Conservation (phyloP, 2,888 invertebrate genomes). For the Apocheima hispidaria region DNA sequence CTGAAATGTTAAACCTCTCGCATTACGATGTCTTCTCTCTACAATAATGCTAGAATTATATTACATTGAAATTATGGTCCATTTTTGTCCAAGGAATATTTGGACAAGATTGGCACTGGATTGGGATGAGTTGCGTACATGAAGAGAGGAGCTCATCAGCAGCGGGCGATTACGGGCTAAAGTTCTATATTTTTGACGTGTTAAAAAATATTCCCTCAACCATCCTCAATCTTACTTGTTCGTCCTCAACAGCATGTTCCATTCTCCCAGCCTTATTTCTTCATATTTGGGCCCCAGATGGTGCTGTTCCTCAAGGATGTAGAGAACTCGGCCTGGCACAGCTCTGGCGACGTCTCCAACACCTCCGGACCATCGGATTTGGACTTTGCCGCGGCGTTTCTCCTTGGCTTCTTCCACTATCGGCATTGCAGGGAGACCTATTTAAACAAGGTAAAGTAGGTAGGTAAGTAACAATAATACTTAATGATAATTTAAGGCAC, state of each 20-base stretch:
- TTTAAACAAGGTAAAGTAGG: not conserved
- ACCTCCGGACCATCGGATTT: slow-evolving; percentile 78
- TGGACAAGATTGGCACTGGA: too few relatives aligned
- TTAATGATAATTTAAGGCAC: too few relatives aligned
- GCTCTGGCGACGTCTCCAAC: slow-evolving; percentile 77
- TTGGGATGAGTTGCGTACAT: too few relatives aligned
- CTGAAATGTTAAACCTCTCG: too few relatives aligned
- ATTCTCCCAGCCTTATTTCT: slow-evolving; percentile 87
- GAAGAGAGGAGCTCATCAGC: too few relatives aligned
- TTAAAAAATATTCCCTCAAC: not conserved
- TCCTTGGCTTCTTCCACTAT: slow-evolving; percentile 86
- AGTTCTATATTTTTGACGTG: too few relatives aligned
- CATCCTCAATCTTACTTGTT: slow-evolving; percentile 70
- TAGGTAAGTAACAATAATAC: too few relatives aligned
- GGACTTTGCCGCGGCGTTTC: slow-evolving; percentile 74
- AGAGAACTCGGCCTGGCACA: slow-evolving; percentile 79
- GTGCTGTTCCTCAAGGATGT: slow-evolving; percentile 89
- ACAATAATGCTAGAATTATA: too few relatives aligned
- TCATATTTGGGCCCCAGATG: slow-evolving; percentile 89
- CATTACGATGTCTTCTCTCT: too few relatives aligned
- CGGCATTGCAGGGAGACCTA: slow-evolving; percentile 88
- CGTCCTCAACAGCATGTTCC: slow-evolving; percentile 86
- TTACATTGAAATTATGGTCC: too few relatives aligned
- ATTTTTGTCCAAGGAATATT: too few relatives aligned
- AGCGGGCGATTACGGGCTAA: too few relatives aligned